Base-by-base conservation (phyloP, 2,113 vertebrate species). In the Copsychus sechellarum region DNA sequence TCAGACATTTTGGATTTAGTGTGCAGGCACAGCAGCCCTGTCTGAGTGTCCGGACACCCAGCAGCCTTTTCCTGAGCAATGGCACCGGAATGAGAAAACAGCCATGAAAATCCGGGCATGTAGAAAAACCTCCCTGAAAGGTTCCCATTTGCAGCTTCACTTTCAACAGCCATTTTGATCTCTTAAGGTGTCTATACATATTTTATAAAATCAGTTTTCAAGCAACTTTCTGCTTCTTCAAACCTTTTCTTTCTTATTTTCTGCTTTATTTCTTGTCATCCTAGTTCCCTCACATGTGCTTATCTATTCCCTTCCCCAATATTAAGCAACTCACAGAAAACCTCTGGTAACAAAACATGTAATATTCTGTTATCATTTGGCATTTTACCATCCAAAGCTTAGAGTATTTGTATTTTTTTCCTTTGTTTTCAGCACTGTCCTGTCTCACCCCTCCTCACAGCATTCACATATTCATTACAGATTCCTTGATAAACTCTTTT, bases 1-100 rank as follows among this genome's bases (percentile, higher is more conserved):
- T 93, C 94, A 96, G 96, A 97, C 88, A 96, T 97, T 96, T 95
- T 96, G 94, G 91, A 83, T 94, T 83, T 66, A 23, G 82, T 62
- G 95, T 86, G 95, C 34, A 38, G 8, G 67, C 86, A 86, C 80
- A 83, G 94, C 92, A 97, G 16, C 82, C 86, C 82, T 72, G 61
- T 1, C 65, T 10, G 81, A 69, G 90, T 16, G 45, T 60, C 78
- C 5, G 1, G n/a, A 61, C 88, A 76, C 25, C 78, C 80, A 48
- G 29, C 28, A 57, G 90, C 20, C 70, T 73, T 11, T 85, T 48
- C 33, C 62, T 0, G 3, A 91, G 91, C 23, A 21, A 5, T 38
- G 61, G 38, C 87, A 64, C 0, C 29, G 71, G 33, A 53, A 34
- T 4, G 36, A 70, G 71, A 28, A 24, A 65, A 80, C 58, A 73